These are phyloP conservation scores for Drosophila repleta DNA, from an alignment of 1,140 invertebrate genomes.

Conservation along the genomic window DNA sequence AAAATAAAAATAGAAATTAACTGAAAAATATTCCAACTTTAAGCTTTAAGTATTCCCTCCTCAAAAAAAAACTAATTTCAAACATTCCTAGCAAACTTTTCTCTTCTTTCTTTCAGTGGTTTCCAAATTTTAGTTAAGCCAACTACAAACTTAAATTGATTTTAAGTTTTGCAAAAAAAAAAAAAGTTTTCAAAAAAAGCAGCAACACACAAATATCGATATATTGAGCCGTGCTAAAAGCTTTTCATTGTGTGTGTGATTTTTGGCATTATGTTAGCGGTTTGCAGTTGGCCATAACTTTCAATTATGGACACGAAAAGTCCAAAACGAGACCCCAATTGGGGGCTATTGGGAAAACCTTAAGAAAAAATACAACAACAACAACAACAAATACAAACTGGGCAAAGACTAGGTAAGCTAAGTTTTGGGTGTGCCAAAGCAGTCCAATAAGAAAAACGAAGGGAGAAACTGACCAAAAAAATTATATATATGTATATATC, in stretches of 20 bases:
- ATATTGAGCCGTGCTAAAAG: background rate
- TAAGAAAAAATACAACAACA: conserved; percentile 17
- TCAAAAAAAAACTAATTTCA: background rate
- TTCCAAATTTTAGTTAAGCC: background rate
- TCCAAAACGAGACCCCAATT: conserved; percentile 33
- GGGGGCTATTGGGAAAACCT: conserved; percentile 42
- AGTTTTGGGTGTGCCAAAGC: conserved; percentile 41
- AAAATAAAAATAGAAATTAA: too few relatives aligned
- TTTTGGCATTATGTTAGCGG: conserved; percentile 19
- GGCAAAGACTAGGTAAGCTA: conserved; percentile 23
- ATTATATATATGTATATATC: too few relatives aligned
- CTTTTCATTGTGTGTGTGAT: conserved; percentile 7
- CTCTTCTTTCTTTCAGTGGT: background rate
- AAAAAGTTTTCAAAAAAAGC: too few relatives aligned
- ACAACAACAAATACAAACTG: conserved; percentile 26
- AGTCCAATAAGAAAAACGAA: conserved; percentile 4
- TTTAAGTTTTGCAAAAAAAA: background rate
- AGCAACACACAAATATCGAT: too few relatives aligned
- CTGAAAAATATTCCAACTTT: too few relatives aligned
- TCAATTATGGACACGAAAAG: conserved; percentile 43
- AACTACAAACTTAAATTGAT: background rate
- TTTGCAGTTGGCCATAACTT: conserved; percentile 42
- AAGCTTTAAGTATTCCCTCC: too few relatives aligned
- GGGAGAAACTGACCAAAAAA: conserved; percentile 10
- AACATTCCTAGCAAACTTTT: background rate